phyloP scores from a whole-genome alignment of 1,140 invertebrate genomes.

The Thalassaphorura encarpata region DNA sequence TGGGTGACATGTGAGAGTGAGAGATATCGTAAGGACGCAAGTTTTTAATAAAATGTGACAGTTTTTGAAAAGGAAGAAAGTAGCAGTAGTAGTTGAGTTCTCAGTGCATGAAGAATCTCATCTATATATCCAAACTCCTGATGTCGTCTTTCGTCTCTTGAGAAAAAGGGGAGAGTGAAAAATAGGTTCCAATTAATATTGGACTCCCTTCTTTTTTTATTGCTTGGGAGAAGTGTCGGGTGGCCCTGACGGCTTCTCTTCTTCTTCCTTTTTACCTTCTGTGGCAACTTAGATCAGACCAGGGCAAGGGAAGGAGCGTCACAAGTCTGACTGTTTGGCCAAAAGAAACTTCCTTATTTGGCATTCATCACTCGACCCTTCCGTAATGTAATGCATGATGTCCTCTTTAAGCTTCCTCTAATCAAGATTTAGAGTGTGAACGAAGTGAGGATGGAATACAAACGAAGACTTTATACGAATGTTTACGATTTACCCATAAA shows the following conservation, averaged over 20 bases:
- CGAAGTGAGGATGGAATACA: no score
- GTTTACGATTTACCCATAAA: no score
- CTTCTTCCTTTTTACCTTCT: not conserved
- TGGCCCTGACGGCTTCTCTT: no score
- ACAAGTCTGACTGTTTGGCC: no score
- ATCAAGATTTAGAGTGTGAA: not conserved
- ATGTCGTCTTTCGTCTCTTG: no score
- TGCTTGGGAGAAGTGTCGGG: no score
- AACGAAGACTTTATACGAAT: no score
- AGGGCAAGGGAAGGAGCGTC: no score
- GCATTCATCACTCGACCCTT: not conserved
- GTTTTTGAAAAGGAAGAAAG: slow-evolving; percentile 4
- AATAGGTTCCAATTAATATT: slow-evolving; percentile 31
- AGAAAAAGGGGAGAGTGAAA: slow-evolving; percentile 21
- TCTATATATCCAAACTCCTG: no score
- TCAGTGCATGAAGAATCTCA: no score
- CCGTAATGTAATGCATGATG: not conserved
- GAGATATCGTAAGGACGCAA: not conserved
- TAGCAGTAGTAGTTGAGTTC: not conserved
- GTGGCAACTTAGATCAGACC: not conserved
- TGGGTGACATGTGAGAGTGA: not conserved
- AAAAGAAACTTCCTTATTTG: no score
- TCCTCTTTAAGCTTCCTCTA: not conserved
- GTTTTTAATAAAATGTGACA: slow-evolving; percentile 33
- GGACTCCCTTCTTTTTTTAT: slow-evolving; percentile 5